Base-by-base conservation (phyloP, 2,888 invertebrate species). In the Cabera pusaria region DNA sequence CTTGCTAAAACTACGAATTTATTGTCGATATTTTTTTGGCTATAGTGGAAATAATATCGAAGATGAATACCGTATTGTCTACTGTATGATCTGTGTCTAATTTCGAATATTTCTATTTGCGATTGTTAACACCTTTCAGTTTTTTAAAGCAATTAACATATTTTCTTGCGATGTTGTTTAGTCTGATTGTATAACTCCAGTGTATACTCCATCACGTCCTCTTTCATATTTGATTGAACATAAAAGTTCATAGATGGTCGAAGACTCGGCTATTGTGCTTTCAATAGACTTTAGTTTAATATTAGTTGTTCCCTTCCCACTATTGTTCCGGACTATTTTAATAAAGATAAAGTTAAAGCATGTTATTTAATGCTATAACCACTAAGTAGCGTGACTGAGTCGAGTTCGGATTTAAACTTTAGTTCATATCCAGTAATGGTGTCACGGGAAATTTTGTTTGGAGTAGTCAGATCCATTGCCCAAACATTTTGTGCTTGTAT, bases 291-390 rank as follows among this genome's bases (percentile, higher is more conserved):
- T n/a, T 43, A 49, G 39, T 24, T 6, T 5, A 18, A 18, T 27
- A 32, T 27, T 32, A 24, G 28, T 6, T 19, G 54, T 59, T 62
- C 47, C 56, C 34, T 47, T 53, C 56, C 54, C 46, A 59, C 56
- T 52, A 59, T 50, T 52, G 63, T 48, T 34, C 17, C 28, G 29
- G 16, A 24, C 20, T 40, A 28, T 40, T 29, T 40, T 34, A 25
- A 40, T 33, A 34, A 28, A 28, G 33, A 33, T 39, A 23, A 33
- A 40, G 27, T 28, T 40, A 28, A 40, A 33, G 23, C 52, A 52
- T 64, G 56, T 66, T 70, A 71, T 72, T 71, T 61, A 50, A 59
- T 57, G 61, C 60, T 55, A 52, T 72, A 67, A 70, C 68, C 51
- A 48, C 58, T 64, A 71, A 73, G 65, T 66, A 65, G 64, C 63